Evolutionary conservation across 2,113 vertebrate genomes (phyloP).

Genomic region (Syrmaticus mikado): DNA sequence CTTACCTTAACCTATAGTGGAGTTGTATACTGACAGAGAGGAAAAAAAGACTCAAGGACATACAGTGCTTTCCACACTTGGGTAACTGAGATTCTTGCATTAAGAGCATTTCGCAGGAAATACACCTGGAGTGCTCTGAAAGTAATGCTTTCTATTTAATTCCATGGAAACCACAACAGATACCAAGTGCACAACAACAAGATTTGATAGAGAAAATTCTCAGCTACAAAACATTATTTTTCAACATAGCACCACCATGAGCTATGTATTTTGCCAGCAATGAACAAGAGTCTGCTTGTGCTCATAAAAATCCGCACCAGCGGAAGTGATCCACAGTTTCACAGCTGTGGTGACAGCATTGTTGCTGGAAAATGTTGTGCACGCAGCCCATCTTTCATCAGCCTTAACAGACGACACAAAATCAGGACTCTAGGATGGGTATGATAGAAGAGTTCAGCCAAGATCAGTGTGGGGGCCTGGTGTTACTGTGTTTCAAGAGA

Average conservation of each 20-base stretch:
- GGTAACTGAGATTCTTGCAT: rapidly evolving
- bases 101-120: not conserved
- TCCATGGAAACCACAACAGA: too few species aligned
- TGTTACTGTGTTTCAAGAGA: too few species aligned
- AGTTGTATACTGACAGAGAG: not conserved
- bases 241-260: not conserved
- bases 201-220: not conserved
- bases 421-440: too few species aligned
- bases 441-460: too few species aligned
- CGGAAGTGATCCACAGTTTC: not conserved
- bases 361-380: too few species aligned
- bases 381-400: too few species aligned
- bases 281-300: not conserved
- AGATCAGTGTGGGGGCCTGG: too few species aligned
- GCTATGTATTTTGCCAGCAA: not conserved
- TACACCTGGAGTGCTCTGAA: not conserved
- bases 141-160: too few species aligned
- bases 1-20: not conserved
- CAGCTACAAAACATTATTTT: not conserved
- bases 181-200: too few species aligned
- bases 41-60: not conserved
- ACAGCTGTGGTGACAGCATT: too few species aligned
- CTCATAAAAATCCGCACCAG: not conserved
- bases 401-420: too few species aligned
- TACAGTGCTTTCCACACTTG: not conserved